Percentiles rank a stretch among this genome's conserved stretches.
Evolutionary conservation across 2,888 invertebrate species (phyloP).

Genomic region (Apodemia zela): DNA sequence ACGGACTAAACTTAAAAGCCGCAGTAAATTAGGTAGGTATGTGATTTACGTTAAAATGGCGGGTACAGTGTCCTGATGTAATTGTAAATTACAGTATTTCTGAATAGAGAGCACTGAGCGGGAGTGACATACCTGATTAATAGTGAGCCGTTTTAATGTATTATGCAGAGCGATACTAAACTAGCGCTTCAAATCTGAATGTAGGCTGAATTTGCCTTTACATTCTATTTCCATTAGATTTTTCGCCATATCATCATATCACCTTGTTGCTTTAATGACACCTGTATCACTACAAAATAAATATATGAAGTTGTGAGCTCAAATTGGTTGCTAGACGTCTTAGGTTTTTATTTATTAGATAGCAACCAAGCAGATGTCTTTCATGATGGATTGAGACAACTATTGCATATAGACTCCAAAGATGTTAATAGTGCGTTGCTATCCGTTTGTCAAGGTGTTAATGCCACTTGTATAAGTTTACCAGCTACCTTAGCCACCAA

Average conservation of each 20-base stretch:
- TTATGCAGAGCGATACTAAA: slow-evolving; percentile 19
- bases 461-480: too few relatives aligned
- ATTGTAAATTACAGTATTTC: slow-evolving; percentile 70
- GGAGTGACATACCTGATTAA: slow-evolving; percentile 32
- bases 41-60: slow-evolving; percentile 54
- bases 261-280: not conserved
- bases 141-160: slow-evolving; percentile 17
- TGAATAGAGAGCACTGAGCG: slow-evolving; percentile 38
- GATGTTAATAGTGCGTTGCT: too few relatives aligned
- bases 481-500: too few relatives aligned
- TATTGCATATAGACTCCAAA: too few relatives aligned
- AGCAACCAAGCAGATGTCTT: too few relatives aligned
- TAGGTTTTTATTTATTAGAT: too few relatives aligned
- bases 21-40: slow-evolving; percentile 53
- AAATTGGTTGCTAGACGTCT: too few relatives aligned
- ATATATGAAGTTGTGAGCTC: too few relatives aligned
- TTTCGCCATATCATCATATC: not conserved
- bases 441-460: too few relatives aligned
- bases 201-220: not conserved
- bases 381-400: too few relatives aligned
- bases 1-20: slow-evolving; percentile 17
- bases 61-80: slow-evolving; percentile 53
- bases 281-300: not conserved
- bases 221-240: not conserved
- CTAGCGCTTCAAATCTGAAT: slow-evolving; percentile 10